Evolutionary conservation across 2,888 invertebrate genomes (phyloP), one percentile per base, ranked within the genome.

Genomic region (Antheraea assamensis): DNA sequence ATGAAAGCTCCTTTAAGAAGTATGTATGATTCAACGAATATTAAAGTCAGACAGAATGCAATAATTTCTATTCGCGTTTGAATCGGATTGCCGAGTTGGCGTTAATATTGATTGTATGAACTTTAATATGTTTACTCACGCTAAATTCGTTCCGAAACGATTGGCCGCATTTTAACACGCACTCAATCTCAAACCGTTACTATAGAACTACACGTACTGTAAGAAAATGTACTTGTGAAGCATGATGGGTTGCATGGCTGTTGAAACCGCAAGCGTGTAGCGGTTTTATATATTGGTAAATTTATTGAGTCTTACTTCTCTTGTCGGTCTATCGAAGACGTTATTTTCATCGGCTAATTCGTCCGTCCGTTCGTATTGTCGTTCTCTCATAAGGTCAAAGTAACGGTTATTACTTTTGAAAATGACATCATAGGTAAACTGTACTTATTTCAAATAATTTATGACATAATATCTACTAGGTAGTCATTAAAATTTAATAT

Each of bases 141-240:
- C 91, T 91, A 91, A 90, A 90, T 91, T 86, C 87, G 88, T 87
- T 85, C 80, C 76, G 78, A 86, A 90, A 88, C 90, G 88, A 90
- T 90, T 90, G 90, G 88, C 90, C 92, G 92, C 93, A 92, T 93
- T 93, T 89, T 85, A 88, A 87, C 93, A 93, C 92, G 93, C 87
- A 88, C 90, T 86, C 86, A 85, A 88, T 88, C 80, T 85, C 80
- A 84, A 87, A 85, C 88, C 83, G 88, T 88, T 90, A 87, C 89
- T 89, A 88, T 89, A 89, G 89, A 86, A 87, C 88, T 84, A 82
- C 82, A 85, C 82, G 81, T 79, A 80, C 81, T 80, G 83, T 78
- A 82, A 78, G 81, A 80, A 82, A 82, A 79, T 80, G 80, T 84
- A 80, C 78, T 78, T 76, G 75, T 78, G 77, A 79, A 82, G 81